Conservation (phyloP, 2,113 vertebrate species). For the Willisornis vidua region DNA sequence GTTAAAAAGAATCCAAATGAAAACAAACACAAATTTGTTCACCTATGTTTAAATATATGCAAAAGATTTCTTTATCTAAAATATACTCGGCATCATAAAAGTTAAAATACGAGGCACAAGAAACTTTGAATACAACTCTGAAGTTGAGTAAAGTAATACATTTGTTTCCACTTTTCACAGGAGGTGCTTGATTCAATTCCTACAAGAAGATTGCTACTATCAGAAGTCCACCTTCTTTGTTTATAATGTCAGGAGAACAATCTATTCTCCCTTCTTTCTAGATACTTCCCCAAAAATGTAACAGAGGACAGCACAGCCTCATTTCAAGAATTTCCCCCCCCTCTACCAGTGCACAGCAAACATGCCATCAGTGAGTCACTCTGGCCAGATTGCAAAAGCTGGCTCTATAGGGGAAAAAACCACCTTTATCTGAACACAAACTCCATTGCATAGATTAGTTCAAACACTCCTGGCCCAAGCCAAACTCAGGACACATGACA, state of each 20-base stretch:
- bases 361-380: not conserved
- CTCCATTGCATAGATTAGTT: not conserved
- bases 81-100: not conserved
- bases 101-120: not conserved
- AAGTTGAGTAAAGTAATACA: not conserved
- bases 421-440: not conserved
- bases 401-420: rapidly evolving
- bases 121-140: not conserved
- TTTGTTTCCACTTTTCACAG: not conserved
- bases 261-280: not conserved
- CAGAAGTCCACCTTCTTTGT: not conserved
- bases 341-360: not conserved
- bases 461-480: not conserved
- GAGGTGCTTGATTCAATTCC: not conserved
- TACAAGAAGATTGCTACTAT: not conserved
- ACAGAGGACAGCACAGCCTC: not conserved
- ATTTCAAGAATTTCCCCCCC: not conserved
- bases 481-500: not conserved
- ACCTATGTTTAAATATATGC: not conserved
- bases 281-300: not conserved
- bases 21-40: not conserved
- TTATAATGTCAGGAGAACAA: not conserved
- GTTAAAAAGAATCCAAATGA: not conserved
- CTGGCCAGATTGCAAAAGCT: not conserved
- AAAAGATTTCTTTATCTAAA: not conserved